Evolutionary conservation across 2,888 invertebrate species (phyloP), one percentile per base, ranked within the genome.

Genomic region (Drosophila siamana): DNA sequence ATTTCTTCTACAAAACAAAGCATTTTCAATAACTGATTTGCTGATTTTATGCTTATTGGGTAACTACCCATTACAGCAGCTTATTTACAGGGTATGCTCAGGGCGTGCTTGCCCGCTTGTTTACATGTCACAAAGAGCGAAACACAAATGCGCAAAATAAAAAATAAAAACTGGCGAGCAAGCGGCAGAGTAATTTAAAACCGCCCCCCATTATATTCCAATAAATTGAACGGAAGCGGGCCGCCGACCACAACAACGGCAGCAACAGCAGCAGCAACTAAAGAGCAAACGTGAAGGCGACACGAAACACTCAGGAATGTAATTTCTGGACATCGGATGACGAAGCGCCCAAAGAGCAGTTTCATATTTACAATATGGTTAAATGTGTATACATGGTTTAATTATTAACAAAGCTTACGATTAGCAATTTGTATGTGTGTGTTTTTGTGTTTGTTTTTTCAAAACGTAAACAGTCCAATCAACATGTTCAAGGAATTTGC

Each of bases 131-230:
- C 74, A 73, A 74, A 65, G 77, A 66, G 77, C 57, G 63, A 71
- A 64, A 65, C 48, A 24, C 56, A 50, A 28, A 33, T 64, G 40
- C 11, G 44, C 52, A 51, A 55, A 19, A 19, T 19, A 19, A 19
- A 19, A 19, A 19, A 19, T 1, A 19, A 19, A 62, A 59, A 59
- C 48, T 51, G 57, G 38, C 51, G 61, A 73, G 56, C 55, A 59
- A 65, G 69, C 83, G 54, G 65, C 84, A 54, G 65, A 80, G 78
- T 81, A 81, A 82, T 85, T 76, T 63, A 87, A 81, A 82, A 72
- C 83, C 80, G 82, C 82, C 86, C 86, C 74, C 79, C 87, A 83
- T 83, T 83, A 85, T 83, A 87, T 85, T 76, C 82, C 76, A 83
- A 87, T 83, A 85, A 79, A 74, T 69, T 71, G 60, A 79, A 76